Evolutionary conservation across 2,888 invertebrate species (phyloP).

Genomic region (Aspidiotus destructor): DNA sequence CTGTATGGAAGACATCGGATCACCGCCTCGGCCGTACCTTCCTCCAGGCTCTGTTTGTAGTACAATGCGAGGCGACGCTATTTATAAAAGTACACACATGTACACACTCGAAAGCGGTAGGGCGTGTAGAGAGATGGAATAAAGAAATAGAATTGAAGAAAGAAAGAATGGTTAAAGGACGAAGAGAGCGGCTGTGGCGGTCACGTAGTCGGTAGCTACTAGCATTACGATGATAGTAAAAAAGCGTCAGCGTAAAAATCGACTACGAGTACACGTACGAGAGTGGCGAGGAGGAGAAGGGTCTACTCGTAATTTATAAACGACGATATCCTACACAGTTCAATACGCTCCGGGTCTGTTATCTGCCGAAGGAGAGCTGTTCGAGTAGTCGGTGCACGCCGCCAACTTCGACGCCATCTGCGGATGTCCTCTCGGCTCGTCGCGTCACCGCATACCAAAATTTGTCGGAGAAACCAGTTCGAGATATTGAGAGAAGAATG

Average conservation of each 20-base stretch:
- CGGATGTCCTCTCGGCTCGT: background rate
- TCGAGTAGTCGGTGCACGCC: background rate
- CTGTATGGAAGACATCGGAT: too few relatives aligned
- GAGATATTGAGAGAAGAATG: background rate
- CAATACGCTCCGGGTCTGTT: background rate
- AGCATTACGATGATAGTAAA: background rate
- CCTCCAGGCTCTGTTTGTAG: too few relatives aligned
- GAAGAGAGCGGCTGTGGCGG: background rate
- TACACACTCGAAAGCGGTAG: background rate
- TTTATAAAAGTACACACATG: slow-evolving; percentile 4
- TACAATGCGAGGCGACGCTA: background rate
- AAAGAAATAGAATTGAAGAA: background rate
- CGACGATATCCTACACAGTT: background rate
- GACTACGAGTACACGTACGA: background rate
- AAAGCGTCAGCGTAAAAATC: background rate
- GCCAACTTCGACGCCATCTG: background rate
- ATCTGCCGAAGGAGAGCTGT: background rate
- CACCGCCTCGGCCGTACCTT: too few relatives aligned
- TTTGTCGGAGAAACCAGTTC: slow-evolving; percentile 2
- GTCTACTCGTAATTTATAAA: background rate
- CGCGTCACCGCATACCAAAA: background rate
- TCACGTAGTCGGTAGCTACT: slow-evolving; percentile 4
- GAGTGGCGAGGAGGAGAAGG: background rate
- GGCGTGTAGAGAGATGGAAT: background rate
- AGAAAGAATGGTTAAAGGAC: background rate